A percentile compares a stretch with the other conserved stretches of the same genome.
phyloP scores from a whole-genome alignment of 30 jellyfish, hydroid and myxozoan genomes.

The Turritopsis dohrnii region DNA sequence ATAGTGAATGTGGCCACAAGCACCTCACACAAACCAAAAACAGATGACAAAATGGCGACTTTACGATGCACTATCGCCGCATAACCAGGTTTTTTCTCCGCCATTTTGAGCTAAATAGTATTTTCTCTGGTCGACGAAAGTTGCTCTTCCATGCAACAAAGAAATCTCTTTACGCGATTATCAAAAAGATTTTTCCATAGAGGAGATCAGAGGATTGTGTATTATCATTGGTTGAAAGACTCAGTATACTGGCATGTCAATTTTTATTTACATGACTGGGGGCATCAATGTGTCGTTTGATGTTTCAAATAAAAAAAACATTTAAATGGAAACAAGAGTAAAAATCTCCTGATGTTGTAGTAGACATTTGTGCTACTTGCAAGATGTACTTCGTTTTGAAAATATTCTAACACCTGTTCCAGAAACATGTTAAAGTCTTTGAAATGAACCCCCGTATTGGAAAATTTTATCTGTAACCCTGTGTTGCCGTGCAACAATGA shows the following conservation, averaged over 20 bases:
- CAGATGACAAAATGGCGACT: neutral
- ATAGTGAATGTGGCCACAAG: neutral
- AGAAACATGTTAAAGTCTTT: no score
- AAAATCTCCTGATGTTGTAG: neutral
- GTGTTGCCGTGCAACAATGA: neutral
- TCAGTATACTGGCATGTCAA: neutral
- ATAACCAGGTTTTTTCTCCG: neutral
- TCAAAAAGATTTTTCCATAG: neutral
- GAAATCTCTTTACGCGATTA: neutral
- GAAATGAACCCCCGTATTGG: neutral
- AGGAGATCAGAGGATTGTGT: neutral
- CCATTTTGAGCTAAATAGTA: neutral
- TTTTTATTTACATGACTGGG: neutral
- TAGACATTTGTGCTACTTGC: no score
- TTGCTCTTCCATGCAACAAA: neutral
- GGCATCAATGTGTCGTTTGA: neutral
- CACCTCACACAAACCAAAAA: slow-evolving; percentile 11
- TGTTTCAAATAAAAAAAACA: neutral
- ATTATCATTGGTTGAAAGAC: neutral
- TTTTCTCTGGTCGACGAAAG: neutral
- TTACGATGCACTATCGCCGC: neutral
- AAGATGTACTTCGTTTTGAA: no score
- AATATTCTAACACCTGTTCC: no score
- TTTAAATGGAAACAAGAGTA: no score
- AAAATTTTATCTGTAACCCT: neutral